Conservation (phyloP, 2,113 vertebrate species). For the Pipa parva region DNA sequence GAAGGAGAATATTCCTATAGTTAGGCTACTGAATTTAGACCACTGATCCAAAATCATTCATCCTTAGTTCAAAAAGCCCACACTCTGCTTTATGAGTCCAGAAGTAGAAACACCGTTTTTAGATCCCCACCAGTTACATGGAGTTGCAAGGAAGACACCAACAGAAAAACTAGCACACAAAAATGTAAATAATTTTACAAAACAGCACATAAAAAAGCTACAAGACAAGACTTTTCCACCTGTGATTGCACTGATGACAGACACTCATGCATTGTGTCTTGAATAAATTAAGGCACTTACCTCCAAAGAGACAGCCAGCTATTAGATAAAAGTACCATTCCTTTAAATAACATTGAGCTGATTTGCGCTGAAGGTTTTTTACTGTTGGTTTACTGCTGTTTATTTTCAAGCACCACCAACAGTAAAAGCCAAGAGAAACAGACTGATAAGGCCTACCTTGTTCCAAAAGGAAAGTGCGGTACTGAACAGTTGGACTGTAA, state of each 20-base stretch:
- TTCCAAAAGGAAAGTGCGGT: constrained; percentile 89
- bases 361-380: constrained; percentile 52
- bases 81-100: constrained; percentile 40
- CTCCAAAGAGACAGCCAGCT: constrained; percentile 46
- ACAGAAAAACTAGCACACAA: not conserved
- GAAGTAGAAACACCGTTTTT: constrained; percentile 12
- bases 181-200: constrained; percentile 40
- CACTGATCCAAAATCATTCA: not conserved
- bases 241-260: constrained; percentile 52
- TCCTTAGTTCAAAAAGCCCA: constrained; percentile 17
- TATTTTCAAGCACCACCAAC: constrained; percentile 58
- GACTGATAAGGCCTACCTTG: constrained; percentile 89
- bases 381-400: constrained; percentile 49
- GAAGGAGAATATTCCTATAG: not conserved
- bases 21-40: not conserved
- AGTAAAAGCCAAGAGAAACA: constrained; percentile 55
- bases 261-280: constrained; percentile 56
- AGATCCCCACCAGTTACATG: not conserved
- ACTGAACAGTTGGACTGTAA: constrained; percentile 93
- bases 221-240: constrained; percentile 61
- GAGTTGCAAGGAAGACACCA: constrained; percentile 34
- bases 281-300: constrained; percentile 64
- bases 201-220: constrained; percentile 29
- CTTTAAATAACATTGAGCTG: constrained; percentile 56
- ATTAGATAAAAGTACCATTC: constrained; percentile 37